Evolutionary conservation across 2,888 invertebrate genomes (phyloP), one percentile per base, ranked within the genome.

Genomic region (Nemotelus nigrinus): DNA sequence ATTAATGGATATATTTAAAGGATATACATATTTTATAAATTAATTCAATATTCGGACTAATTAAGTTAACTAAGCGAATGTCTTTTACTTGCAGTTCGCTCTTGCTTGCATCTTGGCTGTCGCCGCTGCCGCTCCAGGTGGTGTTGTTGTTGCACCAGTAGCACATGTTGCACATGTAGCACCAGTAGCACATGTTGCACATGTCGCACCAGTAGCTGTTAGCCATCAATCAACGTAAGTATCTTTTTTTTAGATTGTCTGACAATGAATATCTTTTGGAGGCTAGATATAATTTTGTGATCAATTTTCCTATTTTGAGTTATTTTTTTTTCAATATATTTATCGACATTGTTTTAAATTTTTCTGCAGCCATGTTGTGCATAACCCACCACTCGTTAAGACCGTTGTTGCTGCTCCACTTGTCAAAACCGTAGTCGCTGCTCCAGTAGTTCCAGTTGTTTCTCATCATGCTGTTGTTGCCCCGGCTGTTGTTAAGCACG

Each of bases 81-180:
- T 4, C 3, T 58, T 44, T 48, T 63, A n/a, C 50, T 60, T 70
- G 45, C 78, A 86, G 86, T 84, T 87, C 79, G 84, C 85, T 80
- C 82, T 86, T 64, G 80, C 86, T 78, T 82, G 83, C 80, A 82
- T 86, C 81, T 78, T 84, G 78, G 85, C 82, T 76, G 43, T 82
- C 64, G 85, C 82, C 47, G 82, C 81, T 79, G 86, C 85, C 77
- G 81, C 83, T 70, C 86, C 87, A 58, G 83, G 86, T 10, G 86
- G 86, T 41, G 84, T 84, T 67, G 84, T 83, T 67, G 81, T 81
- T 8, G 67, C 68, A 47, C 55, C 76, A 39, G 72, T 71, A 25
- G 78, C 74, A n/a, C 78, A 78, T 68, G 74, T 57, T 44, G 75
- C 63, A 25, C 75, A 60, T 75, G 76, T 65, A 53, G 72, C 60